These are phyloP conservation scores for Colossoma macropomum DNA, from an alignment of 2,113 vertebrate genomes.

Conservation along the genomic window DNA sequence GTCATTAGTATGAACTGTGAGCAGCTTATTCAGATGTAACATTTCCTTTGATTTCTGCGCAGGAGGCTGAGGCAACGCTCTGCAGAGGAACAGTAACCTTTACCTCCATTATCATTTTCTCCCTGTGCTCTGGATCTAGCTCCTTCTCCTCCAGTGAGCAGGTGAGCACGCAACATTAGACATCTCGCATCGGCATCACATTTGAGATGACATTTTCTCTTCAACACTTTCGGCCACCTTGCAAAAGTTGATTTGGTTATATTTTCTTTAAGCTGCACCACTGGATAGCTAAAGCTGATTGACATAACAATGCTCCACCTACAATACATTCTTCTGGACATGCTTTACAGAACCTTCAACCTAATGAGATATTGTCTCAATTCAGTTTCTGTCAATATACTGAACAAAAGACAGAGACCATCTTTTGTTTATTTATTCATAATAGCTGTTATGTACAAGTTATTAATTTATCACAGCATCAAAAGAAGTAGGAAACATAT, in stretches of 20 bases:
- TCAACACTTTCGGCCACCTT: slow-evolving; percentile 12
- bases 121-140: slow-evolving; percentile 43
- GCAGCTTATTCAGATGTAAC: slow-evolving; percentile 57
- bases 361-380: no score
- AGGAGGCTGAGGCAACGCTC: slow-evolving; percentile 31
- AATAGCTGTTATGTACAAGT: no score
- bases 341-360: not conserved
- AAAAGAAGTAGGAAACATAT: no score
- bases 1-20: slow-evolving; percentile 42
- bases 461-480: no score
- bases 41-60: slow-evolving; percentile 43
- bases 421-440: no score
- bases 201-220: slow-evolving; percentile 38
- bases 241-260: slow-evolving; percentile 20
- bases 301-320: not conserved
- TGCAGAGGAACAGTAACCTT: slow-evolving; percentile 56
- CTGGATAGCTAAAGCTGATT: not conserved
- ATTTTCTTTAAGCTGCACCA: not conserved
- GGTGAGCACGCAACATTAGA: slow-evolving; percentile 58
- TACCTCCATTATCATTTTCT: slow-evolving; percentile 56
- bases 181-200: slow-evolving; percentile 53
- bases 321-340: not conserved
- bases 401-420: no score
- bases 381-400: no score
- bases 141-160: slow-evolving; percentile 49